Percentiles rank a stretch among this genome's conserved stretches.
Conservation (phyloP, 1,140 invertebrate species). For the Amyelois transitella region DNA sequence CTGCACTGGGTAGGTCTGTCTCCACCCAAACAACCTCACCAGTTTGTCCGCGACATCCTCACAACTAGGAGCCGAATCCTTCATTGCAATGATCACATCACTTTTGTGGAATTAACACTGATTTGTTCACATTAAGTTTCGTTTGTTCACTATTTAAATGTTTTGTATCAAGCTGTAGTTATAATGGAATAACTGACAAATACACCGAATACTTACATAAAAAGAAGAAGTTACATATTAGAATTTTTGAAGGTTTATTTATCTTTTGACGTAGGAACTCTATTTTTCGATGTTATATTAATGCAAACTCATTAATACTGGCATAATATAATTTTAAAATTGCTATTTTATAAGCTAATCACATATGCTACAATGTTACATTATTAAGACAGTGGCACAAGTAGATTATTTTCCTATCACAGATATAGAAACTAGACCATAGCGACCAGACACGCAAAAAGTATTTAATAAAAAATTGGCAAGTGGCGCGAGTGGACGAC, state of each 20-base stretch:
- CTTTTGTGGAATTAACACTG: neutral
- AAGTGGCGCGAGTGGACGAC: slow-evolving; percentile 11
- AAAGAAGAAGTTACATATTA: no score
- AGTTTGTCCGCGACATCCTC: slow-evolving; percentile 81
- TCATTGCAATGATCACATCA: slow-evolving; percentile 37
- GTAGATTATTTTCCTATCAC: no score
- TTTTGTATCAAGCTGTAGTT: neutral
- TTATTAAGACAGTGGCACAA: neutral
- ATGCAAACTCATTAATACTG: no score
- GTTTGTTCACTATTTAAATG: neutral
- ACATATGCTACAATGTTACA: neutral
- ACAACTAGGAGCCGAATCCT: slow-evolving; percentile 62
- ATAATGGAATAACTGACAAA: no score
- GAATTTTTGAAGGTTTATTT: no score
- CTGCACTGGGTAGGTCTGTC: slow-evolving; percentile 84
- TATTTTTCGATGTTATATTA: no score
- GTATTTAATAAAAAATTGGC: slow-evolving; percentile 12
- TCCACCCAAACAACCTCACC: slow-evolving; percentile 82
- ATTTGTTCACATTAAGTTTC: neutral
- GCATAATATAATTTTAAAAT: neutral
- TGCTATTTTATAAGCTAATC: neutral
- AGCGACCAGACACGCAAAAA: slow-evolving; percentile 12
- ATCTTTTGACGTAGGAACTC: no score
- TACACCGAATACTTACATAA: no score
- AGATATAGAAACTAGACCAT: slow-evolving; percentile 13